Percentiles rank a stretch among this genome's conserved stretches.
These are phyloP conservation scores for Karalla daura DNA, from an alignment of 2,797 vertebrate genomes.

Conservation along the genomic window DNA sequence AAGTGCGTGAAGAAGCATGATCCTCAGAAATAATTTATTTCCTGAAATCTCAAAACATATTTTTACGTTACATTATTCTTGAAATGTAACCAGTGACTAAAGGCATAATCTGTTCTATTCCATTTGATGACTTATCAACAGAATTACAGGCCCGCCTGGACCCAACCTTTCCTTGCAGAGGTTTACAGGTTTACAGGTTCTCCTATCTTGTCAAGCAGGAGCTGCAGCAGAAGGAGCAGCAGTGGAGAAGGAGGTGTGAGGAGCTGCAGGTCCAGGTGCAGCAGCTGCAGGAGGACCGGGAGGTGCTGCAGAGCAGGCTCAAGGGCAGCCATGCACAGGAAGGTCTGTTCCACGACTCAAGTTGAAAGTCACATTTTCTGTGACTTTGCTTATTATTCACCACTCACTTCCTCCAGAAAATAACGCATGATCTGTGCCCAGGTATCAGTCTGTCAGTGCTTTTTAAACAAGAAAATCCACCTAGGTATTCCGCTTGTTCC, in stretches of 20 bases:
- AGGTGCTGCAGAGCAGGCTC: constrained; percentile 82
- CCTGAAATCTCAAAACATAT: no score
- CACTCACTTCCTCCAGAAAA: no score
- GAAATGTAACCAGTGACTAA: no score
- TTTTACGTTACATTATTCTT: no score
- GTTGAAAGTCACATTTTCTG: neutral
- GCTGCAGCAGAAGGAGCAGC: constrained; percentile 82
- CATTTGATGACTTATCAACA: constrained; percentile 1
- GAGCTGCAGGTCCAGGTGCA: constrained; percentile 81
- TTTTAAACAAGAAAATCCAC: neutral
- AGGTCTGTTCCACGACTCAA: constrained; percentile 74
- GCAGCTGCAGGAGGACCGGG: constrained; percentile 85
- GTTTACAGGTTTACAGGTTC: constrained; percentile 2
- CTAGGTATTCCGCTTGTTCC: neutral
- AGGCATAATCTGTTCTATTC: no score
- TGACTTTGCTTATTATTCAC: no score
- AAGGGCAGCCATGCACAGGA: constrained; percentile 85
- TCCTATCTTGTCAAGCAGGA: constrained; percentile 73
- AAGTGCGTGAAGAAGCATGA: neutral
- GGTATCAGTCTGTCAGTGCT: neutral
- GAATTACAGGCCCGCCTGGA: constrained; percentile 25
- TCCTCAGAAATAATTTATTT: neutral
- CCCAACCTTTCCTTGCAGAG: neutral
- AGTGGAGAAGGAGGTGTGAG: constrained; percentile 80
- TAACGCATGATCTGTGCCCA: no score